These are phyloP conservation scores for Pteromalus puparum DNA, from an alignment of 1,140 invertebrate species.

Conservation along the genomic window DNA sequence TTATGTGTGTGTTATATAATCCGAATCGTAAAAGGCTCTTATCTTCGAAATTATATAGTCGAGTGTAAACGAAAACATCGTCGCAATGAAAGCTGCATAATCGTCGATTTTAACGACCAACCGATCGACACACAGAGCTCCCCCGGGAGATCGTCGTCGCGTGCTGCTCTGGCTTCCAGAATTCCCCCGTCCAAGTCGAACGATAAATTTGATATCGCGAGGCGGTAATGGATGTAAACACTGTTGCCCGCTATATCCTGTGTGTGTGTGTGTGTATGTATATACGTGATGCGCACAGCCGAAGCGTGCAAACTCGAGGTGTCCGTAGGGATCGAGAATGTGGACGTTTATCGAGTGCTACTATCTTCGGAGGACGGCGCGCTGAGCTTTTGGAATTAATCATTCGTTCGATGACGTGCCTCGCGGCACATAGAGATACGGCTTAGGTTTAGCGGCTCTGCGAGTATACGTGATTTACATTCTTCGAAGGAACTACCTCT, in stretches of 20 bases:
- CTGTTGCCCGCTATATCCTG: not conserved
- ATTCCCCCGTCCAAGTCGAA: conserved; percentile 21
- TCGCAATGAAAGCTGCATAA: conserved; percentile 14
- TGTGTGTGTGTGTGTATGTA: not conserved
- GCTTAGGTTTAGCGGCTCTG: too few relatives aligned
- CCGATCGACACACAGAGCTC: not conserved
- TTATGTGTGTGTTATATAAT: too few relatives aligned
- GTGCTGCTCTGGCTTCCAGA: too few relatives aligned
- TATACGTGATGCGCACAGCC: not conserved
- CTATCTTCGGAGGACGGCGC: not conserved
- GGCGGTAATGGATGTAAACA: conserved; percentile 9
- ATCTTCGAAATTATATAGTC: too few relatives aligned
- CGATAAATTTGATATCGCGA: conserved; percentile 37
- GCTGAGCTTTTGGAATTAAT: conserved; percentile 27
- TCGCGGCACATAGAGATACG: too few relatives aligned
- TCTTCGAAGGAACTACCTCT: not conserved
- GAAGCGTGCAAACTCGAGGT: not conserved
- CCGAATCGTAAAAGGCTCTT: too few relatives aligned
- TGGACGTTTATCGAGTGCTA: conserved; percentile 25
- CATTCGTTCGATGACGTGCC: conserved; percentile 1
- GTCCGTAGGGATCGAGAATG: not conserved
- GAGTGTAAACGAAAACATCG: too few relatives aligned
- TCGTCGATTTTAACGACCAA: conserved; percentile 21
- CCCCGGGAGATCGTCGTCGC: too few relatives aligned
- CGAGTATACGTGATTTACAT: too few relatives aligned